Evolutionary conservation across 2,113 vertebrate genomes (phyloP).

Genomic region (Sus scrofa): T2T-Sscrofa CM000813.6:150501001-150501500

Average conservation of each 20-base stretch:
- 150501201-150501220: slow-evolving; percentile 31
- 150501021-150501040: slow-evolving; percentile 25
- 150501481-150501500: slow-evolving; percentile 75
- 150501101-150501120: slow-evolving; percentile 54
- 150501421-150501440: slow-evolving; percentile 77
- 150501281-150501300: slow-evolving; percentile 66
- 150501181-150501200: slow-evolving; percentile 52
- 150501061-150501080: slow-evolving; percentile 15
- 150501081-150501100: slow-evolving; percentile 1
- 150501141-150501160: slow-evolving; percentile 46
- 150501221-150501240: slow-evolving; percentile 51
- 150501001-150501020: slow-evolving; percentile 38
- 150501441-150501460: slow-evolving; percentile 66
- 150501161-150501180: not conserved
- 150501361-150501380: slow-evolving; percentile 69
- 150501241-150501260: slow-evolving; percentile 71
- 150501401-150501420: slow-evolving; percentile 73
- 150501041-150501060: slow-evolving; percentile 47
- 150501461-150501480: slow-evolving; percentile 76
- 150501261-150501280: slow-evolving; percentile 64
- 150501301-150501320: slow-evolving; percentile 46
- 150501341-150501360: slow-evolving; percentile 52
- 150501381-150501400: slow-evolving; percentile 72
- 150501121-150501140: not conserved
- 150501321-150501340: slow-evolving; percentile 42